Evolutionary conservation across 2,797 vertebrate species (phyloP).

Genomic region (Meriones psammophilus): DNA sequence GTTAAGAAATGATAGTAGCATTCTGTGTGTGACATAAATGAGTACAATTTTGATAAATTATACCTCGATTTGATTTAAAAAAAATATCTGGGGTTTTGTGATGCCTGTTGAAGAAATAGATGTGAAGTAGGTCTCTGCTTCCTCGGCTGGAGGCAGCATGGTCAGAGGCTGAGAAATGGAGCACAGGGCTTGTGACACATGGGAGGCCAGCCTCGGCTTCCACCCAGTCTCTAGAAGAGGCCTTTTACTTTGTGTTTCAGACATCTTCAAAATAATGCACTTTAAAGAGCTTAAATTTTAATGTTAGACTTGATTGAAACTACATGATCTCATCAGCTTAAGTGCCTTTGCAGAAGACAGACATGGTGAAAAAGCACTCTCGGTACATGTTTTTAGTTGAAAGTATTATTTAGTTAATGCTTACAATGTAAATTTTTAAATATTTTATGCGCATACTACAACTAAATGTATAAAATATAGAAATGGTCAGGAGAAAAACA

Average conservation of each 20-base stretch:
- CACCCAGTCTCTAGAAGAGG: background rate
- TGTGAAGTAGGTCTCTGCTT: background rate
- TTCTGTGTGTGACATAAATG: background rate
- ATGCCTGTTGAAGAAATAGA: background rate
- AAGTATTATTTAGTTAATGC: background rate
- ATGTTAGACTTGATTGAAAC: background rate
- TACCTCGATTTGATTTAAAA: background rate
- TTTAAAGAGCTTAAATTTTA: background rate
- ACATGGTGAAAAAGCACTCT: background rate
- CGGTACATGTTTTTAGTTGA: background rate
- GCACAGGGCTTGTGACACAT: background rate
- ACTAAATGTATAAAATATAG: background rate
- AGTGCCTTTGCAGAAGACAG: background rate
- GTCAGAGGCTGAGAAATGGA: fast-evolving
- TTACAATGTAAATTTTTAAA: background rate
- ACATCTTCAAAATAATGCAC: background rate
- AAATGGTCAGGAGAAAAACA: background rate
- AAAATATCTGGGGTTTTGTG: background rate
- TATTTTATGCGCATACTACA: background rate
- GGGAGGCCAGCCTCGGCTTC: background rate
- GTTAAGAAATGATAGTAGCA: background rate
- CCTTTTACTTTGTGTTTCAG: background rate
- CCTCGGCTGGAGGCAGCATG: fast-evolving
- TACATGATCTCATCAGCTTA: background rate
- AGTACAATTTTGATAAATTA: background rate